Evolutionary conservation across 2,113 vertebrate genomes (phyloP).

Genomic region (Taurulus bubalis): DNA sequence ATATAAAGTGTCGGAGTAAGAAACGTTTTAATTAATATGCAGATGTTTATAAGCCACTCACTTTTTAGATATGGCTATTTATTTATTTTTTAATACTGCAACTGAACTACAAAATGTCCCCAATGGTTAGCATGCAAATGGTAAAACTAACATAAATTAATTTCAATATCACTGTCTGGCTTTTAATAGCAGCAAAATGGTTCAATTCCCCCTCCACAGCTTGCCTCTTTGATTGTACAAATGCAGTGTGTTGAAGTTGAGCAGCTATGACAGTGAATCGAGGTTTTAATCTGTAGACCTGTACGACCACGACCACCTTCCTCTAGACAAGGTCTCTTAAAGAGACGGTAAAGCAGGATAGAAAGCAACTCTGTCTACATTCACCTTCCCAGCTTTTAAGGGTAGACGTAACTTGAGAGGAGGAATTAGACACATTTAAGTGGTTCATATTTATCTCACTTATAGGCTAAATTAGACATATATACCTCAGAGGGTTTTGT

Average conservation of each 20-base stretch:
- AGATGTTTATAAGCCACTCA: conserved; percentile 5
- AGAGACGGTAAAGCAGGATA: conserved; percentile 60
- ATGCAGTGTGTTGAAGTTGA: conserved; percentile 66
- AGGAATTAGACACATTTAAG: conserved; percentile 43
- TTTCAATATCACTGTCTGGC: conserved; percentile 76
- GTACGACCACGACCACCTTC: conserved; percentile 89
- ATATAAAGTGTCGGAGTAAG: conserved; percentile 44
- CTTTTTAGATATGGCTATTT: not conserved
- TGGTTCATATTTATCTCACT: conserved; percentile 22
- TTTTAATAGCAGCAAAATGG: conserved; percentile 90
- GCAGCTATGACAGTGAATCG: conserved; percentile 67
- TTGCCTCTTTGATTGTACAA: conserved; percentile 70
- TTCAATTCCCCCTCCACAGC: conserved; percentile 79
- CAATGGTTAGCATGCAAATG: conserved; percentile 68
- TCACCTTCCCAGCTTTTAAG: conserved; percentile 76
- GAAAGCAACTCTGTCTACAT: conserved; percentile 66
- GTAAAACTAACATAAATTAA: conserved; percentile 77
- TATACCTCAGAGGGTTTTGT: conserved; percentile 45
- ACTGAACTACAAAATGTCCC: not conserved
- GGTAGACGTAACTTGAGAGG: conserved; percentile 23
- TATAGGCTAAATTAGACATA: conserved; percentile 30
- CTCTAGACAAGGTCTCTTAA: conserved; percentile 70
- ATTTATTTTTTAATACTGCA: not conserved
- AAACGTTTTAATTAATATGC: conserved; percentile 16
- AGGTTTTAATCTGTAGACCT: conserved; percentile 84